Evolutionary conservation across 2,888 invertebrate genomes (phyloP).

Genomic region (Athalia circularis): DNA sequence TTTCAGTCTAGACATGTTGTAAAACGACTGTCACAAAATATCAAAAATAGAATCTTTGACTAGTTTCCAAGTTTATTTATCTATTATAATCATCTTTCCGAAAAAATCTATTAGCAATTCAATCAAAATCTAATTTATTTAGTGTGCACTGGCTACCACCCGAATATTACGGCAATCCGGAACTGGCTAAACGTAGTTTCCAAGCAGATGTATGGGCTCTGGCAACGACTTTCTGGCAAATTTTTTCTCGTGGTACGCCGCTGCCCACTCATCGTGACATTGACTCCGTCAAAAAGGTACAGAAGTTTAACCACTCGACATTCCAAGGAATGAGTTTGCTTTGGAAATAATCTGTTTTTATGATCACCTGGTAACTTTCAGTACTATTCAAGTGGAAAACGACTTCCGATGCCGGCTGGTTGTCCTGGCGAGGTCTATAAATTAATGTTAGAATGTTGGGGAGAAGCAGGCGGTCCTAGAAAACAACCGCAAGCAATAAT

Average conservation of each 20-base stretch:
- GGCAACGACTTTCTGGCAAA: slow-evolving; percentile 94
- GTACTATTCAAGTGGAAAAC: slow-evolving; percentile 83
- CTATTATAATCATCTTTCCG: neutral
- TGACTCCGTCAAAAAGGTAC: slow-evolving; percentile 71
- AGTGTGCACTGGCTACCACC: slow-evolving; percentile 94
- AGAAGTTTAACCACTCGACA: neutral
- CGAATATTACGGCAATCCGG: slow-evolving; percentile 85
- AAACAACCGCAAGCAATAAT: slow-evolving; percentile 91
- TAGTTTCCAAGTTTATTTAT: neutral
- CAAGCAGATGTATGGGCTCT: slow-evolving; percentile 94
- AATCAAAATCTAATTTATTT: slow-evolving; percentile 47
- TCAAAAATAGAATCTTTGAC: neutral
- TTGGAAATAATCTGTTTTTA: neutral
- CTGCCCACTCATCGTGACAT: slow-evolving; percentile 69
- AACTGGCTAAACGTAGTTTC: slow-evolving; percentile 80
- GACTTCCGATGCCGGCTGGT: slow-evolving; percentile 80
- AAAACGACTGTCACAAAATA: neutral
- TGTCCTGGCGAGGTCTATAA: slow-evolving; percentile 86
- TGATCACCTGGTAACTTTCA: slow-evolving; percentile 62
- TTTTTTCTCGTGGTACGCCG: slow-evolving; percentile 85
- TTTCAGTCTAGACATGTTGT: neutral
- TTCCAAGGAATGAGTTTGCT: neutral
- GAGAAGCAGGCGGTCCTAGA: slow-evolving; percentile 80
- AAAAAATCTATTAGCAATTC: neutral
- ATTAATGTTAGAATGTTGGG: slow-evolving; percentile 90